Evolutionary conservation across 2,113 vertebrate genomes (phyloP).

Genomic region (Orycteropus afer): DNA sequence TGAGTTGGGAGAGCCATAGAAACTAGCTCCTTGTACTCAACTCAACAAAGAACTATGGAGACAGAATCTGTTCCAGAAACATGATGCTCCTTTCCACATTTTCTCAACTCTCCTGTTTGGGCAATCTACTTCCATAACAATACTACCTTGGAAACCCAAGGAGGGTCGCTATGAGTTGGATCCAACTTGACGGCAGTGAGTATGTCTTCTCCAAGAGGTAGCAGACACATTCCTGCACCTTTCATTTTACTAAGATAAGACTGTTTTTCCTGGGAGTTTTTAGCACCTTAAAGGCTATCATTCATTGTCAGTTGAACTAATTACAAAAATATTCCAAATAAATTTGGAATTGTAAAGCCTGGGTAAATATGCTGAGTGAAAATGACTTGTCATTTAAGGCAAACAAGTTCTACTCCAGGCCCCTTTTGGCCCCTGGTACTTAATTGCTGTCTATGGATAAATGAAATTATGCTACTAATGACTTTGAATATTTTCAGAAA

Average conservation of each 20-base stretch:
- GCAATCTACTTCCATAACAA: no score
- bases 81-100: neutral
- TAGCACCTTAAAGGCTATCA: neutral
- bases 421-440: neutral
- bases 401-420: neutral
- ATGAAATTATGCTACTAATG: neutral
- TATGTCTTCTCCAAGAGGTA: neutral
- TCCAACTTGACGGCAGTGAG: no score
- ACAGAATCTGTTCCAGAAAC: neutral
- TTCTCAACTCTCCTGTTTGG: neutral
- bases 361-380: neutral
- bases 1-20: neutral
- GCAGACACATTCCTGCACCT: neutral
- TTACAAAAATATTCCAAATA: neutral
- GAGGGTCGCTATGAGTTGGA: no score
- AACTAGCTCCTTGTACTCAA: neutral
- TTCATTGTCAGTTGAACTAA: neutral
- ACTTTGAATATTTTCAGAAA: neutral
- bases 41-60: neutral
- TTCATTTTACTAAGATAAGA: neutral
- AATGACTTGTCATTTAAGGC: neutral
- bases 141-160: no score
- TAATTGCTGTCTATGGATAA: neutral
- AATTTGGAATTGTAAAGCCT: neutral
- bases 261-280: neutral